Evolutionary conservation across 2,113 vertebrate genomes (phyloP).

Genomic region (Hippocampus abdominalis): DNA sequence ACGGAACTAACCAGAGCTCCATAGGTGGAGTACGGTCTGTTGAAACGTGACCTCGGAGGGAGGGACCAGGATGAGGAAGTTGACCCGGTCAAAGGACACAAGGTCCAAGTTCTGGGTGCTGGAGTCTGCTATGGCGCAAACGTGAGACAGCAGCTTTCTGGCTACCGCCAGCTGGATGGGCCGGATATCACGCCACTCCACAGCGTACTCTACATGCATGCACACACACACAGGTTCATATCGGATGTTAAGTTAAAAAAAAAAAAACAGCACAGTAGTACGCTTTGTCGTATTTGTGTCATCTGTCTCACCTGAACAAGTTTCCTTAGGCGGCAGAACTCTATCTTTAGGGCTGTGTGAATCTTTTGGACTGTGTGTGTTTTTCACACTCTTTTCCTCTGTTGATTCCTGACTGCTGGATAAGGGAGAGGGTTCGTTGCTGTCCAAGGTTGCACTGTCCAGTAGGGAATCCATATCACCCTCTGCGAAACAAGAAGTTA

Average conservation of each 20-base stretch:
- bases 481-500: slow-evolving; percentile 68
- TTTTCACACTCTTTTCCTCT: slow-evolving; percentile 53
- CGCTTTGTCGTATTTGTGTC: not conserved
- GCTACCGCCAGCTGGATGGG: slow-evolving; percentile 94
- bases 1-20: slow-evolving; percentile 83
- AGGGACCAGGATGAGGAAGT: slow-evolving; percentile 91
- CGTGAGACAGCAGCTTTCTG: slow-evolving; percentile 92
- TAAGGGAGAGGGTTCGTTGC: slow-evolving; percentile 66
- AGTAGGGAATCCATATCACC: slow-evolving; percentile 86
- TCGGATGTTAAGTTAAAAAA: not conserved
- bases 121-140: slow-evolving; percentile 96
- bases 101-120: slow-evolving; percentile 94
- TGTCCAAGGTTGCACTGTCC: slow-evolving; percentile 80
- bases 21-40: slow-evolving; percentile 87
- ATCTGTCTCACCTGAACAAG: slow-evolving; percentile 60
- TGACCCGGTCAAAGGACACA: slow-evolving; percentile 88
- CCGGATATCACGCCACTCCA: slow-evolving; percentile 78
- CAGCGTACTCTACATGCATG: slow-evolving; percentile 59
- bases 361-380: slow-evolving; percentile 40
- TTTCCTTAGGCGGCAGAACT: slow-evolving; percentile 17
- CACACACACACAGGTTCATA: not conserved
- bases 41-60: slow-evolving; percentile 95
- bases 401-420: slow-evolving; percentile 61
- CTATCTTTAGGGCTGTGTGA: slow-evolving; percentile 8
- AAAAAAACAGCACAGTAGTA: not conserved